phyloP scores from a whole-genome alignment of 2,888 invertebrate genomes.

The Caenorhabditis uteleia region DNA sequence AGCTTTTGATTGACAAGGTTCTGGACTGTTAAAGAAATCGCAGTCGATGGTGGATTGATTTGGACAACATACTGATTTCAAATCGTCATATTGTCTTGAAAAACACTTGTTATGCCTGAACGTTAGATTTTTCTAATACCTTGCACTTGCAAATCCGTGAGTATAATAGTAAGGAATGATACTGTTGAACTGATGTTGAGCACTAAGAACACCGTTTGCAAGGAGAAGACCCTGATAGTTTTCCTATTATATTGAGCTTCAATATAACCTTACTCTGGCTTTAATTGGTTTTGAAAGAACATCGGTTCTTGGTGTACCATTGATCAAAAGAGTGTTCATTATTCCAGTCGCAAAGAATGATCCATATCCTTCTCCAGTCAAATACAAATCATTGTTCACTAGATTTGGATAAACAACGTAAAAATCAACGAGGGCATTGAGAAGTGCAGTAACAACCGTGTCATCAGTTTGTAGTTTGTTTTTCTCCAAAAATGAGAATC shows the following conservation, averaged over 20 bases:
- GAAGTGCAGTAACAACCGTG: slow-evolving; percentile 15
- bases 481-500: slow-evolving; percentile 70
- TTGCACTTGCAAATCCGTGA: slow-evolving; percentile 46
- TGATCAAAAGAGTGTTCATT: slow-evolving; percentile 18
- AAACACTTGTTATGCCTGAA: too few relatives aligned
- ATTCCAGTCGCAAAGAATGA: slow-evolving; percentile 33
- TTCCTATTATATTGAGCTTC: too few relatives aligned
- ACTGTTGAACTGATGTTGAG: slow-evolving; percentile 45
- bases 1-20: slow-evolving; percentile 24
- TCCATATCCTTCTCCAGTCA: slow-evolving; percentile 47
- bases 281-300: slow-evolving; percentile 11
- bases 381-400: slow-evolving; percentile 37
- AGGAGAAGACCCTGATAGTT: slow-evolving; percentile 39
- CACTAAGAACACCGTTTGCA: slow-evolving; percentile 52
- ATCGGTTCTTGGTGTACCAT: slow-evolving; percentile 15
- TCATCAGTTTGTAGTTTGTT: slow-evolving; percentile 32
- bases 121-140: slow-evolving; percentile 20
- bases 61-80: slow-evolving; percentile 39
- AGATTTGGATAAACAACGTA: slow-evolving; percentile 71
- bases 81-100: slow-evolving; percentile 51
- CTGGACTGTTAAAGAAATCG: slow-evolving; percentile 29
- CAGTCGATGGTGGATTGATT: slow-evolving; percentile 27
- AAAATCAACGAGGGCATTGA: slow-evolving; percentile 71
- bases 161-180: slow-evolving; percentile 41
- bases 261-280: slow-evolving; percentile 7